Base-by-base conservation (phyloP, 2,888 invertebrate genomes). In the Acrocyrtus sp. region DNA sequence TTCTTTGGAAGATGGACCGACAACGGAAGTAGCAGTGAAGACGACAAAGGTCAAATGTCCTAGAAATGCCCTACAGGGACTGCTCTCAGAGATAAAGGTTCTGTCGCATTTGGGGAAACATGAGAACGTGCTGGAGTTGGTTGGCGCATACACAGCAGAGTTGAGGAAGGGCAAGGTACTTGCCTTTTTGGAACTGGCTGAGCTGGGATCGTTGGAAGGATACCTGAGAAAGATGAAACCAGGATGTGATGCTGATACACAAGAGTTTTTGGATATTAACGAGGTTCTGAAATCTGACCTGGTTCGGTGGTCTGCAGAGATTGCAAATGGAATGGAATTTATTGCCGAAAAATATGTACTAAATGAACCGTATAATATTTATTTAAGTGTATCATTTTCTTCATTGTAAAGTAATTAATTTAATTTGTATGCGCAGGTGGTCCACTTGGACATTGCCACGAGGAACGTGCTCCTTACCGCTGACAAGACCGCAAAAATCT, bases 131-230 rank as follows among this genome's bases (percentile, higher is more conserved):
- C 19, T 41, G 1, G 5, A 1, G 3, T 2, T 56, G 3, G 12
- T 39, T 39, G 56, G 56, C 4, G 56, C 56, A 8, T 56, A 56
- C 17, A 56, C 56, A 3, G 41, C 39, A 2, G 56, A 56, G 21
- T 41, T 56, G n/a, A 21, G 19, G 29, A 56, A 21, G 4, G 29
- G 29, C 17, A 10, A 17, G 3, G 19, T 53, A n/a, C 29, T 26
- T 17, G 34, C 29, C 3, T 24, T 34, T 10, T 4, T n/a, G n/a
- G 53, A 53, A 21, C 19, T 53, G 4, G 26, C 29, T 34, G 34
- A 34, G 6, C 8, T n/a, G 2, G 53, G 53, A 12, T 53, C 53
- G 17, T 8, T 53, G 53, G 29, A 53, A n/a, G n/a, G 15, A 3
- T 50, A 24, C 24, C 24, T 50, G 15, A 8, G 50, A 24, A 34